These are phyloP conservation scores for Trimorus sp. DNA, from an alignment of 2,888 invertebrate genomes.

Conservation along the genomic window DNA sequence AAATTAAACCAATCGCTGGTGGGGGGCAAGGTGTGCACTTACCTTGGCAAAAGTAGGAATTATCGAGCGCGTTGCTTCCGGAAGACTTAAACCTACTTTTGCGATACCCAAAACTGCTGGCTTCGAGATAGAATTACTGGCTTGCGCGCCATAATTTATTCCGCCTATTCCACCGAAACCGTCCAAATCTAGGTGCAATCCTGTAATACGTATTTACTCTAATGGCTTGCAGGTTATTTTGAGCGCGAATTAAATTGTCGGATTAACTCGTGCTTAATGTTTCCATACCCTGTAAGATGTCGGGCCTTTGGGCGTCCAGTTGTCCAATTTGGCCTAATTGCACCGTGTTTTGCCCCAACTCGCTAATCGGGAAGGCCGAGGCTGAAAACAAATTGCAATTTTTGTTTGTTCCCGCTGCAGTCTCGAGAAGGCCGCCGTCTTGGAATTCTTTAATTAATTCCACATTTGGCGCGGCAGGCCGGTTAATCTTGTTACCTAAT, in stretches of 20 bases:
- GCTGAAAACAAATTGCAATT: slow-evolving; percentile 34
- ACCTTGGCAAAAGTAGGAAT: slow-evolving; percentile 73
- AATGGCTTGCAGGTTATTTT: slow-evolving; percentile 62
- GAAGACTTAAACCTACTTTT: slow-evolving; percentile 72
- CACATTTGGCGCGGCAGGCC: neutral
- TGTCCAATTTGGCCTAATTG: slow-evolving; percentile 61
- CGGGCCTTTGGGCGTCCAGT: slow-evolving; percentile 49
- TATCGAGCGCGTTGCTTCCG: slow-evolving; percentile 71
- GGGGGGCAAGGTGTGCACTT: slow-evolving; percentile 55
- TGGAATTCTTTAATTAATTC: neutral
- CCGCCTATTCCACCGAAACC: slow-evolving; percentile 75
- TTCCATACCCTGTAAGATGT: slow-evolving; percentile 57
- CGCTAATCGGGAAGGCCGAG: slow-evolving; percentile 48
- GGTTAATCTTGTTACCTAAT: slow-evolving; percentile 61
- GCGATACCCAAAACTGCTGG: slow-evolving; percentile 70
- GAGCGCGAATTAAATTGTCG: slow-evolving; percentile 64
- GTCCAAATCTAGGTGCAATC: slow-evolving; percentile 73
- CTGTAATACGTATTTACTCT: slow-evolving; percentile 68
- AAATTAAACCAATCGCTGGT: slow-evolving; percentile 28
- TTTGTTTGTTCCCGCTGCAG: neutral
- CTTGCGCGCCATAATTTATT: slow-evolving; percentile 73
- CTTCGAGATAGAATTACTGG: slow-evolving; percentile 70
- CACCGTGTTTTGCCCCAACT: slow-evolving; percentile 55
- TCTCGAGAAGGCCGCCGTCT: no score
- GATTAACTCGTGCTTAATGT: slow-evolving; percentile 64